phyloP scores from a whole-genome alignment of 2,888 invertebrate genomes.

The Agonopterix arenella region DNA sequence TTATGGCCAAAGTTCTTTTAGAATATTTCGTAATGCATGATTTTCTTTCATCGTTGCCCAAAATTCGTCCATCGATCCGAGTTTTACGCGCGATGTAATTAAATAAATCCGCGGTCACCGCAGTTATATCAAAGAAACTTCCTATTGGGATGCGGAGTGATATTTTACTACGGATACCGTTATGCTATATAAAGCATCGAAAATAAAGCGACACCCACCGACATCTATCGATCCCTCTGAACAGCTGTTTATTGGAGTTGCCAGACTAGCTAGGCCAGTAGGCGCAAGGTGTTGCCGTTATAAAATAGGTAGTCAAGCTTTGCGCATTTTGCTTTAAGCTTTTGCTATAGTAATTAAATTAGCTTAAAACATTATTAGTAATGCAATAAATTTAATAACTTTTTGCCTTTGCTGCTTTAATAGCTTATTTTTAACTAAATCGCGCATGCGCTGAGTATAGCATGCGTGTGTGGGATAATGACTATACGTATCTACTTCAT shows the following conservation, averaged over 20 bases:
- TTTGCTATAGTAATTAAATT: neutral
- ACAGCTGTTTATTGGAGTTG: constrained; percentile 46
- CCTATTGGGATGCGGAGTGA: constrained; percentile 36
- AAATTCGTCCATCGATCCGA: constrained; percentile 53
- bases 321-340: constrained; percentile 3
- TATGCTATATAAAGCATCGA: constrained; percentile 57
- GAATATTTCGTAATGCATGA: constrained; percentile 33
- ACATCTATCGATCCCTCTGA: constrained; percentile 70
- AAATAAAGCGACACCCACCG: constrained; percentile 73
- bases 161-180: constrained; percentile 70
- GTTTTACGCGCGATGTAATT: constrained; percentile 37
- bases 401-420: too few relatives aligned
- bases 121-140: constrained; percentile 50
- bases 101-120: constrained; percentile 54
- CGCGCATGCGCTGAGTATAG: constrained; percentile 17
- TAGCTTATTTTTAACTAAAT: neutral
- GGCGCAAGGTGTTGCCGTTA: constrained; percentile 1
- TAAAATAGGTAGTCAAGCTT: neutral
- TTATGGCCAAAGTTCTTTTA: constrained; percentile 17
- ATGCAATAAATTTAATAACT: too few relatives aligned
- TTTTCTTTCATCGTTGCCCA: constrained; percentile 34
- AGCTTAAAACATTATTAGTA: neutral
- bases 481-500: constrained; percentile 2
- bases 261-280: neutral
- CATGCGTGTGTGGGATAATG: constrained; percentile 16